Evolutionary conservation across 2,797 vertebrate genomes (phyloP).

Genomic region (Sebastes minor): DNA sequence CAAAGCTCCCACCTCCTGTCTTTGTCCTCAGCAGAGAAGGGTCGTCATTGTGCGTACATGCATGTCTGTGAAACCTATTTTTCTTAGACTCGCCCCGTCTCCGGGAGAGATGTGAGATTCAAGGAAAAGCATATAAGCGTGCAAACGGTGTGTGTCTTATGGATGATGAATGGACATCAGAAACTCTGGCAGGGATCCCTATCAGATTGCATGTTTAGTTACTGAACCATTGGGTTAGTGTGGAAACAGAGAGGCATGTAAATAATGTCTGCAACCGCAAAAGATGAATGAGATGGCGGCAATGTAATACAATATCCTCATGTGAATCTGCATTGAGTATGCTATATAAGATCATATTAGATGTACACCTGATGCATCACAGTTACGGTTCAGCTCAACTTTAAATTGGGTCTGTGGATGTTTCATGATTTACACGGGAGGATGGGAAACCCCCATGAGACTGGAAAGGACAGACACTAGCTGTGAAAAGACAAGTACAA

Average conservation of each 20-base stretch:
- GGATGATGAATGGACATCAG: conserved; percentile 56
- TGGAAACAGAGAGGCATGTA: conserved; percentile 21
- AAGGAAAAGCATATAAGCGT: background rate
- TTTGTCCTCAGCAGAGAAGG: conserved; percentile 10
- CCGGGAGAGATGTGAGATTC: conserved; percentile 1
- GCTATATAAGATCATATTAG: conserved; percentile 21
- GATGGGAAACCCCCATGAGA: too few relatives aligned
- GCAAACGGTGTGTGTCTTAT: conserved; percentile 20
- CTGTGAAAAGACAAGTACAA: too few relatives aligned
- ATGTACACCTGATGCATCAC: conserved; percentile 20
- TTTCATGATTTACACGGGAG: too few relatives aligned
- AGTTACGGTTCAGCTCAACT: background rate
- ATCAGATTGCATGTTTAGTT: conserved; percentile 43
- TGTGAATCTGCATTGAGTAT: background rate
- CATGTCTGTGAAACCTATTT: conserved; percentile 12
- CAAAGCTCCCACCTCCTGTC: conserved; percentile 15
- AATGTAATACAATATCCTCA: conserved; percentile 1
- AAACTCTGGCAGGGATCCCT: conserved; percentile 15
- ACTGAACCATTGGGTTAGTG: conserved; percentile 16
- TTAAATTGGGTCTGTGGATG: too few relatives aligned
- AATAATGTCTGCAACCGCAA: conserved; percentile 21
- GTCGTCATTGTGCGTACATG: background rate
- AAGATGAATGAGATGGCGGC: conserved; percentile 37
- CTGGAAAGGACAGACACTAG: too few relatives aligned
- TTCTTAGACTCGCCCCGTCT: background rate